These are phyloP conservation scores for Vandiemenella viatica DNA, from an alignment of 2,888 invertebrate genomes.

Conservation along the genomic window DNA sequence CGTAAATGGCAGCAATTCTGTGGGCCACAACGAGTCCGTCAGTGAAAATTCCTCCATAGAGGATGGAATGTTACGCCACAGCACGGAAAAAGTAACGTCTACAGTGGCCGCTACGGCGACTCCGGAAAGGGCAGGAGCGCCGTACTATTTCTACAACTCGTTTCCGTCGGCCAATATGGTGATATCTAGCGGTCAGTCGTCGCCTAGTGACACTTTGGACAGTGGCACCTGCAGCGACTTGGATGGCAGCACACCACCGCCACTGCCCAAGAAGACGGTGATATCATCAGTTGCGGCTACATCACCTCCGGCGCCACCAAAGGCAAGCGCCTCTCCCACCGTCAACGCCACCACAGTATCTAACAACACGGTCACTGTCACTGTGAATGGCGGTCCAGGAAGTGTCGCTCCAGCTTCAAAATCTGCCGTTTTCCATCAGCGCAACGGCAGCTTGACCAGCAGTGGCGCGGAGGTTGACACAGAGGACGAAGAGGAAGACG, in stretches of 20 bases:
- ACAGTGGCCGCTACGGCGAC: not conserved
- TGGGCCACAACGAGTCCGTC: too few relatives aligned
- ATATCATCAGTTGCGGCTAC: constrained; percentile 20
- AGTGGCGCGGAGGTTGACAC: constrained; percentile 51
- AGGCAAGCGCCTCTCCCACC: constrained; percentile 39
- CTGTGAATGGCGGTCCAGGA: not conserved
- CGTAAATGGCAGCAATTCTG: constrained; percentile 32
- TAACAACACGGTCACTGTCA: constrained; percentile 25
- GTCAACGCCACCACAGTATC: too few relatives aligned
- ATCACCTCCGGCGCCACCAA: not conserved
- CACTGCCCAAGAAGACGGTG: constrained; percentile 48
- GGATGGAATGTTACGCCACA: too few relatives aligned
- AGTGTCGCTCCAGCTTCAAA: too few relatives aligned
- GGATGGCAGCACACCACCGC: constrained; percentile 51
- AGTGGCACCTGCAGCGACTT: constrained; percentile 76
- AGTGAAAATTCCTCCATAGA: too few relatives aligned
- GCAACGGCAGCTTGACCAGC: constrained; percentile 40
- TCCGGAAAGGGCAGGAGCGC: constrained; percentile 16
- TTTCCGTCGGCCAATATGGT: constrained; percentile 40
- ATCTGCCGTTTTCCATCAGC: constrained; percentile 28
- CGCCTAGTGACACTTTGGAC: constrained; percentile 67
- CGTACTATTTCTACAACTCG: constrained; percentile 47
- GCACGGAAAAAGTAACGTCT: constrained; percentile 9
- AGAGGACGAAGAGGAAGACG: constrained; percentile 46
- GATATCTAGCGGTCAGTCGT: constrained; percentile 68